Evolutionary conservation across 37 sponge, comb jelly and placozoan genomes (phyloP).

Genomic region (Beroe forskalii): DNA sequence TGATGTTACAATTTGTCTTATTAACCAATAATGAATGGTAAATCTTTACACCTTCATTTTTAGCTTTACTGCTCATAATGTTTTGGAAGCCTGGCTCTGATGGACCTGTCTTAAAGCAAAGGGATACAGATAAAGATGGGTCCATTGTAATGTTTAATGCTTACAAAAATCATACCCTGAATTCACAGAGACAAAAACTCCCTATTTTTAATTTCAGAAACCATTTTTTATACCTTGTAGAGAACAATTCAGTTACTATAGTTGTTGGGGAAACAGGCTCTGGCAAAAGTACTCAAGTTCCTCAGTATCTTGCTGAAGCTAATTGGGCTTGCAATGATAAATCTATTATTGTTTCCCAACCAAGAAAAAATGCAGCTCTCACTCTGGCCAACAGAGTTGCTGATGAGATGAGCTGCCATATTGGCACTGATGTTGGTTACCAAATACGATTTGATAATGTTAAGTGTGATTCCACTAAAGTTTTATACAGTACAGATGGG

Average conservation of each 20-base stretch:
- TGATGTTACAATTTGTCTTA: too few species aligned
- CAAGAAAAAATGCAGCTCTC: conserved; percentile 83
- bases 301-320: conserved; percentile 83
- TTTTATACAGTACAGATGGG: conserved; percentile 89
- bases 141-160: background rate
- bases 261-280: conserved; percentile 88
- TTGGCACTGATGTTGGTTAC: conserved; percentile 71
- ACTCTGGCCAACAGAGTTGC: conserved; percentile 77
- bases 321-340: conserved; percentile 67
- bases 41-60: too few species aligned
- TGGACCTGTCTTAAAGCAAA: background rate
- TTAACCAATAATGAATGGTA: too few species aligned
- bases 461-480: conserved; percentile 34
- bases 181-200: conserved; percentile 47
- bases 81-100: conserved; percentile 56
- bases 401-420: conserved; percentile 66
- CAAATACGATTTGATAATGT: conserved; percentile 66
- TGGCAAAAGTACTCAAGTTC: conserved; percentile 89
- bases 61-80: too few species aligned
- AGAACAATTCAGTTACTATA: conserved; percentile 72
- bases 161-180: conserved; percentile 4
- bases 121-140: background rate
- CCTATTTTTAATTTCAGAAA: conserved; percentile 77
- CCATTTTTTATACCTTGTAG: conserved; percentile 83
- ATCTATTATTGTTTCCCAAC: conserved; percentile 78